Base-by-base conservation (phyloP, 2,888 invertebrate genomes). In the Polydrusus tereticollis region DNA sequence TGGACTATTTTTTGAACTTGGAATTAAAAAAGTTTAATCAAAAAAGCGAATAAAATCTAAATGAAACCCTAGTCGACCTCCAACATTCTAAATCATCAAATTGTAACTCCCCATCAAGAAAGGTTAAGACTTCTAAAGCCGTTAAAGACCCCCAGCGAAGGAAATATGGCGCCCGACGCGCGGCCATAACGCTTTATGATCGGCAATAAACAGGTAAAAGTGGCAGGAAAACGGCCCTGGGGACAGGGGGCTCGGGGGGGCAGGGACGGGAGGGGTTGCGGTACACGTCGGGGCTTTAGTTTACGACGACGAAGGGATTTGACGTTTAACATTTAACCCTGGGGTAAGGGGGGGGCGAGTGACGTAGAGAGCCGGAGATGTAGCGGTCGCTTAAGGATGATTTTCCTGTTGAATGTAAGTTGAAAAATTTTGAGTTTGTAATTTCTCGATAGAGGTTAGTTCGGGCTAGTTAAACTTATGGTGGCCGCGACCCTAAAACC, bases 121-220 rank as follows among this genome's bases (percentile, higher is more conserved):
- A 55, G 52, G 52, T 55, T 55, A 55, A 55, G 52, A 29, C 52
- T 29, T 29, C 52, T 14, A 29, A 29, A 55, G 52, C 29, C 52
- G 29, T 55, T 55, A 55, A 55, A 55, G 52, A 29, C 45, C 62
- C 76, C 76, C 74, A 78, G 78, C 75, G 75, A 79, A 78, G 83
- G 80, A 83, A 83, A 83, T 83, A 83, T 80, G 82, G 82, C 82
- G 81, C 81, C 80, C 78, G 80, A 80, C 80, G 80, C 78, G 73
- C 78, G 78, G 82, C 81, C 82, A 83, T 83, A 83, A 83, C 82
- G 82, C 84, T 85, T 85, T 85, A 85, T 85, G 84, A 83, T 84
- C 83, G 83, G 82, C 83, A 83, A 84, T 84, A 84, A 84, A 85
- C 85, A 85, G 84, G 84, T 84, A 82, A 84, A 83, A 81, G 79